Evolutionary conservation across 2,888 invertebrate genomes (phyloP).

Genomic region (Kryphioiulus occultus): DNA sequence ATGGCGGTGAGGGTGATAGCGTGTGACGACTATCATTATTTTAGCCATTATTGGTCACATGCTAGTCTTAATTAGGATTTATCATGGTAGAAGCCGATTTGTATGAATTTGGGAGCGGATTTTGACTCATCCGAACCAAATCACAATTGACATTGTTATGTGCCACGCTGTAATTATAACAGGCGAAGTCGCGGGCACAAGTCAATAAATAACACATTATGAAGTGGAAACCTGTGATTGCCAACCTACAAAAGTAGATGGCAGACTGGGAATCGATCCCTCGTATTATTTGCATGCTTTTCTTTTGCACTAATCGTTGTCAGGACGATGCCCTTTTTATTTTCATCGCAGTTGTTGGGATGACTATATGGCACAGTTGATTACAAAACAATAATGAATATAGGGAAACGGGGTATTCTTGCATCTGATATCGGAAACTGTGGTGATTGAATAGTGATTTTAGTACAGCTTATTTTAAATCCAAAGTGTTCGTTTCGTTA

Average conservation of each 20-base stretch:
- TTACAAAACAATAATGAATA: too few species aligned
- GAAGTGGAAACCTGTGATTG: background rate
- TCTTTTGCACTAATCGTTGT: background rate
- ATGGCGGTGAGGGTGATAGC: background rate
- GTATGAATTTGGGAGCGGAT: slow-evolving; percentile 17
- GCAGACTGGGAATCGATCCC: background rate
- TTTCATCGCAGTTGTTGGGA: background rate
- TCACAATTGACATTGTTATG: slow-evolving; percentile 24
- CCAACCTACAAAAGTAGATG: background rate
- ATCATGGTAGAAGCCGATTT: slow-evolving; percentile 18
- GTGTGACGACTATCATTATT: background rate
- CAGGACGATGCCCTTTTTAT: background rate
- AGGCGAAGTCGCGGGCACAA: background rate
- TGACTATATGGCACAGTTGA: background rate
- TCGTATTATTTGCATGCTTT: background rate
- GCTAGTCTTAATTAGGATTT: background rate
- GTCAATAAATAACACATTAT: background rate
- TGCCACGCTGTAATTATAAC: background rate
- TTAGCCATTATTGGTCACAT: background rate
- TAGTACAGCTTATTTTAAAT: too few species aligned
- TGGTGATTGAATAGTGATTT: too few species aligned
- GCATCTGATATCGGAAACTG: too few species aligned
- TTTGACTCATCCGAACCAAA: slow-evolving; percentile 28
- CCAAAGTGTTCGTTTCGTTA: too few species aligned
- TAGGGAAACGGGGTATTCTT: too few species aligned